Percentiles rank a stretch among this genome's conserved stretches.
These are phyloP conservation scores for Stenurella melanura DNA, from an alignment of 2,888 invertebrate genomes.

Conservation along the genomic window DNA sequence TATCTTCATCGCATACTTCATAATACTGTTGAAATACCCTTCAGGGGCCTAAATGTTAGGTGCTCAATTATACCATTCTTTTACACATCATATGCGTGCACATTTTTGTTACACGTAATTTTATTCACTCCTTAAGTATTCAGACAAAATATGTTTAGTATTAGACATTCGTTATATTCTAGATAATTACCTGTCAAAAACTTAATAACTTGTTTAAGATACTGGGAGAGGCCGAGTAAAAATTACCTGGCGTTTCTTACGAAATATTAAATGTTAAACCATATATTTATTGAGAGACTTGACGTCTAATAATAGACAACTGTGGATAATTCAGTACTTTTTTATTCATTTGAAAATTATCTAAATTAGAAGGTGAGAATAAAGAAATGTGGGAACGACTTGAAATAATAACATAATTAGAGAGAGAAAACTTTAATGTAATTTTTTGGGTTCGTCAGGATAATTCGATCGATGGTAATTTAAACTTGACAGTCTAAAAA, in stretches of 20 bases:
- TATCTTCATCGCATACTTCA: too few relatives aligned
- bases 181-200: slow-evolving; percentile 2
- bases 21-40: too few relatives aligned
- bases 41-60: too few relatives aligned
- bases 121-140: background rate
- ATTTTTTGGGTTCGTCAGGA: background rate
- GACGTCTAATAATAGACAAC: background rate
- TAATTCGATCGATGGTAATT: background rate
- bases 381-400: background rate
- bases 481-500: background rate
- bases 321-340: background rate
- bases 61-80: too few relatives aligned
- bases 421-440: background rate
- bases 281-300: background rate
- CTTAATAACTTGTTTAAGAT: slow-evolving; percentile 4
- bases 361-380: background rate
- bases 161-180: slow-evolving; percentile 3
- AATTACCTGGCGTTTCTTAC: background rate
- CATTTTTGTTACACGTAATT: background rate
- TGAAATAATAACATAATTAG: background rate
- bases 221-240: slow-evolving; percentile 7
- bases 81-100: background rate
- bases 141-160: background rate
- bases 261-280: background rate
- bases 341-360: background rate